These are phyloP conservation scores for Xiphophorus maculatus DNA, from an alignment of 2,113 vertebrate genomes.

Conservation along the genomic window DNA sequence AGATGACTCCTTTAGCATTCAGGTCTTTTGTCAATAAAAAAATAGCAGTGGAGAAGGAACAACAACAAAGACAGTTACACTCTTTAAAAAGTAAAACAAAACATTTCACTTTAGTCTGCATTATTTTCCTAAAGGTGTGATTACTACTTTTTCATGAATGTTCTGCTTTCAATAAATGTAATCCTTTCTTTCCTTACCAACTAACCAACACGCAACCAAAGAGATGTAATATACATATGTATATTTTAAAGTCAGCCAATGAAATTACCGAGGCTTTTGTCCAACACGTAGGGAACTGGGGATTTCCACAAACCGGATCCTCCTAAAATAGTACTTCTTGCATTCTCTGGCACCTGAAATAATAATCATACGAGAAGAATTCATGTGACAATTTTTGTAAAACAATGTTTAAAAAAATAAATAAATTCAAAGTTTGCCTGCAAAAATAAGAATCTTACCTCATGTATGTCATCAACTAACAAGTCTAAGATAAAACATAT, in stretches of 20 bases:
- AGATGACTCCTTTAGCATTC: constrained; percentile 86
- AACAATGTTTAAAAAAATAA: too few species aligned
- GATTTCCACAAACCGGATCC: neutral
- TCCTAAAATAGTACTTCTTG: constrained; percentile 13
- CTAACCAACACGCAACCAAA: too few species aligned
- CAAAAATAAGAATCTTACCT: constrained; percentile 21
- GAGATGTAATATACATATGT: too few species aligned
- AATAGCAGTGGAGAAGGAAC: too few species aligned
- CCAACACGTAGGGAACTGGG: constrained; percentile 45
- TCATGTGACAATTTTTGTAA: too few species aligned
- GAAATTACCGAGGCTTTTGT: constrained; percentile 44
- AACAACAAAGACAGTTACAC: too few species aligned
- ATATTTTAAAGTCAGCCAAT: neutral
- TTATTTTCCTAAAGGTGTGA: too few species aligned
- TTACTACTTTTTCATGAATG: too few species aligned
- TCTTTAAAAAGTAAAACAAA: too few species aligned
- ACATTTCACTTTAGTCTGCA: too few species aligned
- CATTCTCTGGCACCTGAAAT: neutral
- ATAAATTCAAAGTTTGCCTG: neutral
- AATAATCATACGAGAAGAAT: neutral
- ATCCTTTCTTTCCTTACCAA: too few species aligned
- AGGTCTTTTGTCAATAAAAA: constrained; percentile 72
- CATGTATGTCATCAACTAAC: constrained; percentile 35
- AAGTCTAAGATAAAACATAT: neutral
- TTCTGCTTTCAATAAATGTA: too few species aligned